Conservation (phyloP, 2,113 vertebrate species). For the Ascaphus truei region DNA sequence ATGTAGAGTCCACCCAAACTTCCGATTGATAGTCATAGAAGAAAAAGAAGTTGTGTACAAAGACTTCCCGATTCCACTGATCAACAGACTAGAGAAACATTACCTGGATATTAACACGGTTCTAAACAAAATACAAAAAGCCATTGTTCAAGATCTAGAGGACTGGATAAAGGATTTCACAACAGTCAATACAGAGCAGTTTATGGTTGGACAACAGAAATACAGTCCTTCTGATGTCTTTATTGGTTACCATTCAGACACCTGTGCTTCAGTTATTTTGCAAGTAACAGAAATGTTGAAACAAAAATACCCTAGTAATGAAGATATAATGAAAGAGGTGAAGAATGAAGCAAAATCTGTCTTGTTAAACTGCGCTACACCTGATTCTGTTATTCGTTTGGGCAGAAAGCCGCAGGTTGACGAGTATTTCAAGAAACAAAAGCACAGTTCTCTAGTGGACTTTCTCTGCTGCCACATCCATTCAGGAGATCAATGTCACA, state of each 20-base stretch:
- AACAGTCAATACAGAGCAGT: constrained; percentile 29
- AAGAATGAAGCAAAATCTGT: constrained; percentile 60
- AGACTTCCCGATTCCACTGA: constrained; percentile 89
- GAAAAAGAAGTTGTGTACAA: constrained; percentile 86
- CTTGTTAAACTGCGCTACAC: constrained; percentile 83
- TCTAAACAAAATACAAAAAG: constrained; percentile 66
- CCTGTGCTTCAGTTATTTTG: constrained; percentile 84
- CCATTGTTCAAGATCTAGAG: constrained; percentile 59
- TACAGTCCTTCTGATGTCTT: constrained; percentile 79
- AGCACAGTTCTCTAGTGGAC: constrained; percentile 73
- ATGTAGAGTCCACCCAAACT: constrained; percentile 84
- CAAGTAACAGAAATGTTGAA: constrained; percentile 64
- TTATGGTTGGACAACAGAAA: constrained; percentile 38
- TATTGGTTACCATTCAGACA: constrained; percentile 83
- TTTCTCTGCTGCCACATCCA: constrained; percentile 64
- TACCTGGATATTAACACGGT: constrained; percentile 85
- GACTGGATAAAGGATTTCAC: constrained; percentile 70
- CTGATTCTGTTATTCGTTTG: constrained; percentile 81
- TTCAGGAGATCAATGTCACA: not conserved
- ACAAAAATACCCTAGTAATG: not conserved
- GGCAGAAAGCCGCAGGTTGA: constrained; percentile 48
- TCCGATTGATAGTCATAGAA: constrained; percentile 88
- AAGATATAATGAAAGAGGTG: constrained; percentile 43
- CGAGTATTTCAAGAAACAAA: constrained; percentile 73
- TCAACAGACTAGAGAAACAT: constrained; percentile 97